phyloP scores from a whole-genome alignment of 1,140 invertebrate species.

The Aphelenchoides avenae region DNA sequence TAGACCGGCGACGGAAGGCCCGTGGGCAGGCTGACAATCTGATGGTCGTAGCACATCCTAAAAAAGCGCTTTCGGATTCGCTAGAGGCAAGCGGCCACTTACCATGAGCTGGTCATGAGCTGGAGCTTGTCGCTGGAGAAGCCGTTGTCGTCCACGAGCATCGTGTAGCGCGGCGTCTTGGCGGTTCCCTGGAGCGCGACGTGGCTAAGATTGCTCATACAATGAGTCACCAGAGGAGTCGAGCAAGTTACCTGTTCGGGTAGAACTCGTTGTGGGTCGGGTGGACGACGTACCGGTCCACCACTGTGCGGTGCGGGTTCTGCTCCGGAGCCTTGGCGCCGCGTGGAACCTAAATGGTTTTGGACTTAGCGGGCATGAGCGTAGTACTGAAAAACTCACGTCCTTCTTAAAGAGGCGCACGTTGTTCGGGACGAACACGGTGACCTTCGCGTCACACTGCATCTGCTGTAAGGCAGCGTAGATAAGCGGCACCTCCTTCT shows the following conservation, averaged over 20 bases:
- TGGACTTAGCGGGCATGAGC: not conserved
- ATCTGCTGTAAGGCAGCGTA: not conserved
- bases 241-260: not conserved
- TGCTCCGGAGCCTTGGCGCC: conserved; percentile 6
- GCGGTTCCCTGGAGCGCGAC: conserved; percentile 12
- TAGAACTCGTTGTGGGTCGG: conserved; percentile 20
- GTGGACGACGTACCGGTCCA: conserved; percentile 8
- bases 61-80: no score
- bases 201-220: not conserved
- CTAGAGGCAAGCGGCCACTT: no score
- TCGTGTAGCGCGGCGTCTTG: conserved; percentile 8
- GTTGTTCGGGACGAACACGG: conserved; percentile 15
- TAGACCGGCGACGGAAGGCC: conserved; percentile 6
- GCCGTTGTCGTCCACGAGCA: conserved; percentile 17
- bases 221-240: not conserved
- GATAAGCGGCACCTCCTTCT: conserved; percentile 14
- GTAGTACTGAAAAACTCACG: not conserved
- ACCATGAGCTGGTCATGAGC: not conserved
- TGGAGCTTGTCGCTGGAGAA: conserved; percentile 10
- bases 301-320: conserved; percentile 14
- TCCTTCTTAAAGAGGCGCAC: conserved; percentile 7
- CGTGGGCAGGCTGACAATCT: conserved; percentile 13
- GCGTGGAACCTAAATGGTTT: not conserved
- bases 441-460: conserved; percentile 7
- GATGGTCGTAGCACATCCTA: conserved; percentile 23